Conservation (phyloP, 2,797 vertebrate species). For the Phataginus tricuspis region DNA sequence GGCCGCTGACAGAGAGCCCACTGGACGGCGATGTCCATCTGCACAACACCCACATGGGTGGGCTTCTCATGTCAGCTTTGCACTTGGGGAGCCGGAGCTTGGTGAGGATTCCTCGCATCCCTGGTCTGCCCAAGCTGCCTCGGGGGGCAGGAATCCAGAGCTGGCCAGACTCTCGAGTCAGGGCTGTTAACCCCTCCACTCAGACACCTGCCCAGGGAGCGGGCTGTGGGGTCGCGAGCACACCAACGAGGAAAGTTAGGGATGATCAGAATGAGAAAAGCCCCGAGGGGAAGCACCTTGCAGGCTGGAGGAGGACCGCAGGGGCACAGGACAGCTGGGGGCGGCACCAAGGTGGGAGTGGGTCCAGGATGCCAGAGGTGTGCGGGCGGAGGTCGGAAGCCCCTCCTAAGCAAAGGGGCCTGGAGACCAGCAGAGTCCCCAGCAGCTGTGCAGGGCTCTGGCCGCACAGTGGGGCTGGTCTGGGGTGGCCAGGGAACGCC, state of each 20-base stretch:
- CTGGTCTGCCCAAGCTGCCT: fast-evolving
- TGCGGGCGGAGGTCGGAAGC: background rate
- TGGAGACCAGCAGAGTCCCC: background rate
- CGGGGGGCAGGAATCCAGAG: background rate
- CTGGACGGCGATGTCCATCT: background rate
- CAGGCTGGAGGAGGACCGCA: no score
- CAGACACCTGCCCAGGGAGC: no score
- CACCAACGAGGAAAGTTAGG: background rate
- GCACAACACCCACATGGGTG: background rate
- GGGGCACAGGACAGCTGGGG: background rate
- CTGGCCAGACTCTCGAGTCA: no score
- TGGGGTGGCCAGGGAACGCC: background rate
- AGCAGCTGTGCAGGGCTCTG: background rate
- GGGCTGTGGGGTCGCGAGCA: no score
- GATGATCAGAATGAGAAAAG: background rate
- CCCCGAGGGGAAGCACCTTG: fast-evolving
- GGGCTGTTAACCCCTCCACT: background rate
- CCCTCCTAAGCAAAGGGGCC: background rate
- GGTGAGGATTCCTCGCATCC: background rate
- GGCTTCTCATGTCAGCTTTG: no score
- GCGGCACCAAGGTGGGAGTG: background rate
- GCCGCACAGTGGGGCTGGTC: background rate
- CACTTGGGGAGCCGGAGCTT: background rate
- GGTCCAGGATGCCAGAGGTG: background rate
- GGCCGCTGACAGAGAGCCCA: background rate